phyloP scores from a whole-genome alignment of 1,140 invertebrate genomes.

The Papilio helenus region DNA sequence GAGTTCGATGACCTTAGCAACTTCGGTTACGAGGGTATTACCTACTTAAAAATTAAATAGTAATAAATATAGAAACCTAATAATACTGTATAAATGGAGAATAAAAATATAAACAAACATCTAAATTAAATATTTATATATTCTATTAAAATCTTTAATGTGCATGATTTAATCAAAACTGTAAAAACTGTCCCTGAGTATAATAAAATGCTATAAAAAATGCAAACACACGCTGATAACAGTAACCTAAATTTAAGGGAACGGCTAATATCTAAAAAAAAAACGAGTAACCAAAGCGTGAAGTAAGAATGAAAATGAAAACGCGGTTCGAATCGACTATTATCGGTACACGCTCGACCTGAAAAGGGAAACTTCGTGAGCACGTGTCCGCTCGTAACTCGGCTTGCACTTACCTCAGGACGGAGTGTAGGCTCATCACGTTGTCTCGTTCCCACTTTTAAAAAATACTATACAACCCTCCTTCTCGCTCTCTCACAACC shows the following conservation, averaged over 20 bases:
- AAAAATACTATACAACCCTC: slow-evolving; percentile 57
- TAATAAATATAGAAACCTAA: too few species aligned
- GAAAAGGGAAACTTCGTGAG: slow-evolving; percentile 63
- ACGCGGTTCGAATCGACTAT: slow-evolving; percentile 41
- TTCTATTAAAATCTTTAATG: background rate
- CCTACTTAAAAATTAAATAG: too few species aligned
- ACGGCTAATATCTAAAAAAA: background rate
- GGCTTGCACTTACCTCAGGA: slow-evolving; percentile 75
- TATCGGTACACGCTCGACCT: slow-evolving; percentile 48
- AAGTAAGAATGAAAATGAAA: slow-evolving; percentile 32
- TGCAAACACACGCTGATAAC: background rate
- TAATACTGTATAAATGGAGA: too few species aligned
- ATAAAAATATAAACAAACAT: background rate
- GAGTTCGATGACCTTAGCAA: background rate
- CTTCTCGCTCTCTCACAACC: slow-evolving; percentile 76
- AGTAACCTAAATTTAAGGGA: background rate
- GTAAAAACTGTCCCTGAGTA: background rate
- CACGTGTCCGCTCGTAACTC: slow-evolving; percentile 64
- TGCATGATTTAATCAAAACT: background rate
- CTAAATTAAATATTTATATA: background rate
- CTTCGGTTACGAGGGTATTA: too few species aligned
- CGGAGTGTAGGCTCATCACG: slow-evolving; percentile 67
- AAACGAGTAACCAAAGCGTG: slow-evolving; percentile 21
- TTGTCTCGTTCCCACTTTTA: slow-evolving; percentile 80
- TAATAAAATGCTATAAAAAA: background rate